phyloP scores from a whole-genome alignment of 2,888 invertebrate species.

The Cataglyphis altisquamis region DNA sequence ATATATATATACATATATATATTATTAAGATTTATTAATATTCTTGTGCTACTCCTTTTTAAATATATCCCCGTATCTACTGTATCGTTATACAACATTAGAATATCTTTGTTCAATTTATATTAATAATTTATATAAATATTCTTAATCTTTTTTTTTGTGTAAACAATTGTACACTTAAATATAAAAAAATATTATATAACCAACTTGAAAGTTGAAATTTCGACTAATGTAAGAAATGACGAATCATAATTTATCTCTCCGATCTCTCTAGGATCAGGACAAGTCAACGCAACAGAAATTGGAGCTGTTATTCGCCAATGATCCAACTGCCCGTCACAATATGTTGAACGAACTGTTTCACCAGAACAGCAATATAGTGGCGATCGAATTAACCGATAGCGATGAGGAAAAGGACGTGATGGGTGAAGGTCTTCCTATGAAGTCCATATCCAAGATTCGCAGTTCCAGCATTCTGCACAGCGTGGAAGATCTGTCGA shows the following conservation, averaged over 20 bases:
- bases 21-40: too few relatives aligned
- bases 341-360: conserved; percentile 85
- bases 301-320: conserved; percentile 83
- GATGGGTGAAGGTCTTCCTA: conserved; percentile 87
- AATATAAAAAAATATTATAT: not conserved
- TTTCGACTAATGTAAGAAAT: conserved; percentile 11
- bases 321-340: conserved; percentile 82
- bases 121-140: too few relatives aligned
- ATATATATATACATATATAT: too few relatives aligned
- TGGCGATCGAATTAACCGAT: conserved; percentile 83
- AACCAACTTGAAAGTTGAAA: not conserved
- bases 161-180: not conserved
- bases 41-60: too few relatives aligned
- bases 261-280: conserved; percentile 50
- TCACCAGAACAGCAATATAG: conserved; percentile 80
- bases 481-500: conserved; percentile 92
- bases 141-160: not conserved
- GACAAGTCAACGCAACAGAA: conserved; percentile 84
- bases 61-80: too few relatives aligned
- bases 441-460: conserved; percentile 89
- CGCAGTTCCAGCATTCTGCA: conserved; percentile 91
- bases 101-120: too few relatives aligned
- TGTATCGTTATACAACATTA: too few relatives aligned
- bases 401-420: conserved; percentile 88
- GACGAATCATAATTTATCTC: conserved; percentile 38